A percentile compares a stretch with the other conserved stretches of the same genome.
phyloP scores from a whole-genome alignment of 2,113 vertebrate species.

The Lathamus discolor region DNA sequence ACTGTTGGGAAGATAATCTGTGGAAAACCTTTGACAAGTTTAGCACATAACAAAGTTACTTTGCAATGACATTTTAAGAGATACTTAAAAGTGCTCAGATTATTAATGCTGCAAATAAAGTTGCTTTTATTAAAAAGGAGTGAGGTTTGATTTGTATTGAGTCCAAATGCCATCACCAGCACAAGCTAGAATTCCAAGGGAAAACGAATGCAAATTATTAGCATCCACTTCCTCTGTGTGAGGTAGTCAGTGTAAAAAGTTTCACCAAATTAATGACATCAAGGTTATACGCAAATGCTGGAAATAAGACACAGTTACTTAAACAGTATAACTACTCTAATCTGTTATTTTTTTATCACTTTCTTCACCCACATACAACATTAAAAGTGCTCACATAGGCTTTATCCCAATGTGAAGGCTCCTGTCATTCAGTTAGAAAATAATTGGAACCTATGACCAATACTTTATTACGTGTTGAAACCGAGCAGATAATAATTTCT shows the following conservation, averaged over 20 bases:
- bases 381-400: background rate
- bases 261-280: background rate
- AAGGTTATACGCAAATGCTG: background rate
- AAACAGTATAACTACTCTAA: background rate
- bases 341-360: background rate
- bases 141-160: background rate
- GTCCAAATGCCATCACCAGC: background rate
- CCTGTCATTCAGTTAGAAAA: background rate
- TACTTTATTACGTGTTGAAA: background rate
- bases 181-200: background rate
- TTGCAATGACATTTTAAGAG: background rate
- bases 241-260: background rate
- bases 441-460: background rate
- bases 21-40: background rate
- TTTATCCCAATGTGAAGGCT: background rate
- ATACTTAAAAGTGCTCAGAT: background rate
- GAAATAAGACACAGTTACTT: background rate
- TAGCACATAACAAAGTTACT: background rate
- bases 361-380: background rate
- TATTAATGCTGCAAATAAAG: background rate
- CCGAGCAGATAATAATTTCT: background rate
- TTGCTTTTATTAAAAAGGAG: background rate
- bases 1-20: rapidly evolving
- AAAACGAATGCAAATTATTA: background rate
- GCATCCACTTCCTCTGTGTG: background rate